Conservation (phyloP, 2,113 vertebrate species). For the Saimiri boliviensis region DNA sequence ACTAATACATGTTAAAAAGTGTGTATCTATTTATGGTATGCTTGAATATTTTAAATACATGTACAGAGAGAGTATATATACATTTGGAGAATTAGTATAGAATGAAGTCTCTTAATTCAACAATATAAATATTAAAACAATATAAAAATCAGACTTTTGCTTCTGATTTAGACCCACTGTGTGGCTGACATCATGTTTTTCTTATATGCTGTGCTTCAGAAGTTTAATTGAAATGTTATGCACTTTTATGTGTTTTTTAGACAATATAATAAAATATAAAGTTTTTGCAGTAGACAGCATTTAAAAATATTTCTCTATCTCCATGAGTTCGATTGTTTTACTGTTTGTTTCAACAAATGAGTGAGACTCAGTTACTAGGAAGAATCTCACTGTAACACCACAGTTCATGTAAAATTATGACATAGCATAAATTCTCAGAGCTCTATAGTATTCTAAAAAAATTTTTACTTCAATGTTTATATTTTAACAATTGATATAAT, state of each 20-base stretch:
- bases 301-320: neutral
- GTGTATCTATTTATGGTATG: neutral
- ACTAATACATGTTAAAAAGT: neutral
- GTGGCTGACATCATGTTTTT: neutral
- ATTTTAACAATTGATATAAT: neutral
- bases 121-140: neutral
- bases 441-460: neutral
- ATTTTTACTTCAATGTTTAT: neutral
- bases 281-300: neutral
- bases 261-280: conserved; percentile 4
- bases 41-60: neutral
- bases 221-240: neutral
- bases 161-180: neutral
- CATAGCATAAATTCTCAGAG: neutral
- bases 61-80: neutral
- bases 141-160: neutral
- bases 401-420: neutral
- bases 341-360: no score
- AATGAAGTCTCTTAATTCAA: neutral
- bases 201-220: neutral
- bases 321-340: no score
- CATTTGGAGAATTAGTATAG: neutral
- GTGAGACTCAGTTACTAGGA: neutral
- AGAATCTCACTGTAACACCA: neutral
- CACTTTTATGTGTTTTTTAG: neutral